Evolutionary conservation across 2,797 vertebrate genomes (phyloP).

Genomic region (Gymnodraco acuticeps): DNA sequence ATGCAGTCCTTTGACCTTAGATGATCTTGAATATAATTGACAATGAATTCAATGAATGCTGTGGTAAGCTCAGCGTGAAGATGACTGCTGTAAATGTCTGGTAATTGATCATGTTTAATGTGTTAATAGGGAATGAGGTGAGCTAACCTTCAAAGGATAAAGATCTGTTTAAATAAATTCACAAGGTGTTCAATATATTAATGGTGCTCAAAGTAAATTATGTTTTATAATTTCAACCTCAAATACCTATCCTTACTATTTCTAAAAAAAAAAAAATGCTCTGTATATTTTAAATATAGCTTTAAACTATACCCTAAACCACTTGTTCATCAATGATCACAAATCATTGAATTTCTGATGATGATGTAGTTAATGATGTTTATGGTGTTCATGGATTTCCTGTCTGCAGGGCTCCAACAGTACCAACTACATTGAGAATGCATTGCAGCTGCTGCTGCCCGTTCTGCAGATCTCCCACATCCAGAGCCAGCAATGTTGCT

Average conservation of each 20-base stretch:
- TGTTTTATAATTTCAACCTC: not conserved
- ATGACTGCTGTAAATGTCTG: not conserved
- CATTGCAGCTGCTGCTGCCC: slow-evolving; percentile 95
- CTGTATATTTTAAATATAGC: not conserved
- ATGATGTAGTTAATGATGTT: not conserved
- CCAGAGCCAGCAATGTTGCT: slow-evolving; percentile 77
- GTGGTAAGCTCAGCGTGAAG: not conserved
- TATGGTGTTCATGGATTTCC: slow-evolving; percentile 5
- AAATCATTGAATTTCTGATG: not conserved
- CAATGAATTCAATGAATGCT: not conserved
- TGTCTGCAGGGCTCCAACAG: slow-evolving; percentile 92
- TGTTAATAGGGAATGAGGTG: not conserved
- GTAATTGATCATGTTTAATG: not conserved
- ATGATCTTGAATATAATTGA: slow-evolving; percentile 13
- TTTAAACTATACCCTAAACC: not conserved
- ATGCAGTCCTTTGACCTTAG: not conserved
- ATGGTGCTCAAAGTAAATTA: not conserved
- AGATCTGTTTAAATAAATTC: not conserved
- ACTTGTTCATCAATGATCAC: not conserved
- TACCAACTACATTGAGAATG: slow-evolving; percentile 93
- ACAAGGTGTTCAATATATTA: not conserved
- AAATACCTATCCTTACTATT: not conserved
- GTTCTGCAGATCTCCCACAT: slow-evolving; percentile 94
- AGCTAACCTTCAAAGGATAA: not conserved
- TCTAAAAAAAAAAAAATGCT: too few relatives aligned